Base-by-base conservation (phyloP, 2,888 invertebrate species). In the Craniophora ligustri region DNA sequence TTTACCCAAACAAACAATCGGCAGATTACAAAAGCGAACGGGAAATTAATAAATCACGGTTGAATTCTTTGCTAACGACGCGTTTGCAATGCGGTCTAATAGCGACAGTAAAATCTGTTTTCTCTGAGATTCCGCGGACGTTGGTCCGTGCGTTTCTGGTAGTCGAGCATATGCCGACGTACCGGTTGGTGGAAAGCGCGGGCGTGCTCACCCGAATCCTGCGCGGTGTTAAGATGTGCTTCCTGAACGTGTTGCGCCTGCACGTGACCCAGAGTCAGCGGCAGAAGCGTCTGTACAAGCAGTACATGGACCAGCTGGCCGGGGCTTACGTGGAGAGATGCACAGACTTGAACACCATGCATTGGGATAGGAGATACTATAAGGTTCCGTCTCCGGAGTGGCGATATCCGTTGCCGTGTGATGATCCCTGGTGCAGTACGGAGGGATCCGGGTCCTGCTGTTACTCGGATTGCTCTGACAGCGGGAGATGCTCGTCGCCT, bases 161-260 rank as follows among this genome's bases (percentile, higher is more conserved):
- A 82, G 82, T 84, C 72, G 73, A 61, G 81, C 82, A 71, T 81
- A 89, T 88, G 89, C 88, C 84, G 78, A 87, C 85, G 54, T 88
- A 88, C 67, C 79, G 84, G 68, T 75, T 89, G 69, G 88, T 89
- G 72, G 79, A 79, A 64, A 80, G 79, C 46, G 76, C 75, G 40
- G 81, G 84, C 59, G 76, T 72, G 51, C 50, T 81, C n/a, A 65
- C 67, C 40, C 76, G 81, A 42, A 56, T 85, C 71, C 70, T 87
- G 50, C 67, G 68, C 19, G 60, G 68, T 58, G 58, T 83, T 30
- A 91, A 87, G 75, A 95, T 95, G 95, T 95, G 95, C 79, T 93
- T 95, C 75, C 82, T 95, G 11, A 94, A 94, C 79, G 91, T 95
- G 36, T 72, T 95, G 32, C 90, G 94, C 5, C 79, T 95, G 18